phyloP scores from a whole-genome alignment of 2,888 invertebrate species.

The Agrochola circellaris region DNA sequence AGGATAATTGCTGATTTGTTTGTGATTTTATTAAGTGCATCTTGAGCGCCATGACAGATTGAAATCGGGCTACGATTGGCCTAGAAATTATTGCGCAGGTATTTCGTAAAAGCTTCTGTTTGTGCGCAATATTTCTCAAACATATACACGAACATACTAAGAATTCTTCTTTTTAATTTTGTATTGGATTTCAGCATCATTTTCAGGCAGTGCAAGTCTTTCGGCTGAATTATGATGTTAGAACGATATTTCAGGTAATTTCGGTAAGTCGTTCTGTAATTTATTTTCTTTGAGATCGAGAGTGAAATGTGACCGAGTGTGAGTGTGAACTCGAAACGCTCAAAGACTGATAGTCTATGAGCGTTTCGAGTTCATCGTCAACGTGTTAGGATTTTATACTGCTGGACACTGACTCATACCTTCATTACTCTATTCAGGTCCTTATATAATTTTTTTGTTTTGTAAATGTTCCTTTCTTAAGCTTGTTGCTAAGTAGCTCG shows the following conservation, averaged over 20 bases:
- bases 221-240: background rate
- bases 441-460: no score
- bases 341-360: no score
- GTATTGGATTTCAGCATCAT: background rate
- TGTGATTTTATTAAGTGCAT: constrained; percentile 60
- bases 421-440: background rate
- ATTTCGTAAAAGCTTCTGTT: constrained; percentile 38
- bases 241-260: background rate
- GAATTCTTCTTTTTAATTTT: background rate
- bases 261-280: background rate
- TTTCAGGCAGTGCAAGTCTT: background rate
- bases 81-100: constrained; percentile 56
- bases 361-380: no score
- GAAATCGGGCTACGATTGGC: constrained; percentile 46
- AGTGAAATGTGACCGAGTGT: no score
- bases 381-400: background rate
- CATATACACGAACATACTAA: background rate
- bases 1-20: constrained; percentile 65
- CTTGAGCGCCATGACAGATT: constrained; percentile 57
- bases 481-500: no score
- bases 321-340: no score
- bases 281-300: background rate
- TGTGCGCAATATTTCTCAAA: constrained; percentile 9
- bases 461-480: no score
- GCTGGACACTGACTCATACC: background rate